A percentile compares a stretch with the other conserved stretches of the same genome.
Conservation (phyloP, 2,113 vertebrate species). For the Hystrix brachyura region DNA sequence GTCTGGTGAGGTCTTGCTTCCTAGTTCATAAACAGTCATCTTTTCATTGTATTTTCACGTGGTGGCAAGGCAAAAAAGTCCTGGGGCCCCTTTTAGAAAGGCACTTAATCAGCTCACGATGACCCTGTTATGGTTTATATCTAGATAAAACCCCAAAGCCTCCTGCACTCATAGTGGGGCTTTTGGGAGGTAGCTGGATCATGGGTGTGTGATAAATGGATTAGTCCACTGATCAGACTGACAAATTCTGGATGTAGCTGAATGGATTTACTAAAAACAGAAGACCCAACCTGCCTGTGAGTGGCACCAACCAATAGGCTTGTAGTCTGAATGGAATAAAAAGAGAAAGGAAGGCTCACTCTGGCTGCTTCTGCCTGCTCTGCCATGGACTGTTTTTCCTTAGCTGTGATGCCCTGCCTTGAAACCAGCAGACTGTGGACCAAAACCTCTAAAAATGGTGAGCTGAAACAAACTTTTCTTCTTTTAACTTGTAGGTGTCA, state of each 20-base stretch:
- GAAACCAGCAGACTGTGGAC: background rate
- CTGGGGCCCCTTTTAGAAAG: background rate
- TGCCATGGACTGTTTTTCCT: background rate
- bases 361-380: background rate
- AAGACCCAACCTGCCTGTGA: background rate
- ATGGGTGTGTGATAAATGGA: background rate
- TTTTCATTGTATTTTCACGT: background rate
- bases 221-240: background rate
- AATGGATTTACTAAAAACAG: background rate
- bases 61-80: background rate
- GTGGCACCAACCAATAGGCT: background rate
- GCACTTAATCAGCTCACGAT: background rate
- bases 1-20: background rate
- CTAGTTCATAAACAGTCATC: background rate
- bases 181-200: background rate
- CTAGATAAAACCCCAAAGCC: background rate
- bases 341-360: background rate
- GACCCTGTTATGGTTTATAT: background rate
- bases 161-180: background rate
- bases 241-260: background rate
- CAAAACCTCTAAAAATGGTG: background rate
- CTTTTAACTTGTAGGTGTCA: background rate
- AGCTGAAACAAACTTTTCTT: background rate
- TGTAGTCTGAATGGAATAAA: background rate
- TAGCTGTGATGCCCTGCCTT: background rate